These are phyloP conservation scores for Osmerus mordax DNA, from an alignment of 2,113 vertebrate species.

Conservation along the genomic window DNA sequence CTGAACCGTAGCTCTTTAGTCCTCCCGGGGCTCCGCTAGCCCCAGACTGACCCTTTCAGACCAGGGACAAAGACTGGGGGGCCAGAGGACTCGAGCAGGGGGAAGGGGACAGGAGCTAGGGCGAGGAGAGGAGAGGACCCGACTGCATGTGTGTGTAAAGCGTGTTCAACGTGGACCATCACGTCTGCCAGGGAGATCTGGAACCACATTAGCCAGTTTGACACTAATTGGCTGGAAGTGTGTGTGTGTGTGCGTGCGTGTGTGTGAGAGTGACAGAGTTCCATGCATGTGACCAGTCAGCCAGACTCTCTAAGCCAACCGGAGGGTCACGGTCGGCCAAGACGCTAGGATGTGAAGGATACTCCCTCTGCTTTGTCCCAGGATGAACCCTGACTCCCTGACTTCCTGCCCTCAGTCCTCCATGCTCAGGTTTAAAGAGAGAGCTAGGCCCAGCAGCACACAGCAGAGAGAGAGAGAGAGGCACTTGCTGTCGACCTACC, in stretches of 20 bases:
- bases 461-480: too few relatives aligned
- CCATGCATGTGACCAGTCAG: background rate
- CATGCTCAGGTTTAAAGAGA: too few relatives aligned
- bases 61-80: background rate
- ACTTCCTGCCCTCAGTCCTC: too few relatives aligned
- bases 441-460: too few relatives aligned
- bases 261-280: background rate
- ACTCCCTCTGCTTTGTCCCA: background rate
- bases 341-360: background rate
- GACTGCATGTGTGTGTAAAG: background rate
- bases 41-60: background rate
- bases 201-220: background rate
- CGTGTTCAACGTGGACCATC: background rate
- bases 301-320: background rate
- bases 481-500: too few relatives aligned
- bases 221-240: constrained; percentile 4
- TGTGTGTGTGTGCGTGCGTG: background rate
- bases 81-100: background rate
- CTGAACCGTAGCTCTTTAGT: background rate
- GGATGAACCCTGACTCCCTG: background rate
- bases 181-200: constrained; percentile 6
- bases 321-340: background rate
- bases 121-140: background rate
- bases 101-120: background rate
- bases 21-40: background rate